Conservation (phyloP, 2,113 vertebrate species). For the Oxyruncus cristatus region DNA sequence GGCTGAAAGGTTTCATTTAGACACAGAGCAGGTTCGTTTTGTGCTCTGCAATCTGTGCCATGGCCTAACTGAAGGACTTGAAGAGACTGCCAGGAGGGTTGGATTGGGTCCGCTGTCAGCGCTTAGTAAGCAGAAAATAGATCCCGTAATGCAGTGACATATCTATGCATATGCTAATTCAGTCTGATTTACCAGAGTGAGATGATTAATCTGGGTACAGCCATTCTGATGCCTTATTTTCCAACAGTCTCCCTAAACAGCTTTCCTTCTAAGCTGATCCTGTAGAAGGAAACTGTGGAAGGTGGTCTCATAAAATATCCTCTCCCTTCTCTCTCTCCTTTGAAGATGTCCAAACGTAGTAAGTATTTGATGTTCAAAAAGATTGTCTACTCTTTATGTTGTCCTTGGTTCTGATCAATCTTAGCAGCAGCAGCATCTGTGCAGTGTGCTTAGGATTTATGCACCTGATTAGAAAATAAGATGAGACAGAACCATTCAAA, state of each 20-base stretch:
- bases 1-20: neutral
- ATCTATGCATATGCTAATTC: neutral
- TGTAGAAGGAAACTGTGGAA: neutral
- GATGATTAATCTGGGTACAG: neutral
- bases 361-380: neutral
- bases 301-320: neutral
- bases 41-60: neutral
- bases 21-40: neutral
- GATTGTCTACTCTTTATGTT: neutral
- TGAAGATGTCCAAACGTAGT: neutral
- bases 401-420: slow-evolving; percentile 1
- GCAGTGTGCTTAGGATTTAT: neutral
- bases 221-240: neutral
- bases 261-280: neutral
- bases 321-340: neutral
- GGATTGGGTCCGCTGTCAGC: neutral
- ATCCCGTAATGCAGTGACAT: neutral
- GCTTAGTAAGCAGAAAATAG: slow-evolving; percentile 3
- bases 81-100: neutral
- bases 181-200: neutral
- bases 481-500: slow-evolving; percentile 4
- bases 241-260: neutral
- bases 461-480: neutral
- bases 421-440: neutral
- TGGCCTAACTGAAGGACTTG: slow-evolving; percentile 3